Base-by-base conservation (phyloP, 2,888 invertebrate genomes). In the Dastarcus helophoroides region DNA sequence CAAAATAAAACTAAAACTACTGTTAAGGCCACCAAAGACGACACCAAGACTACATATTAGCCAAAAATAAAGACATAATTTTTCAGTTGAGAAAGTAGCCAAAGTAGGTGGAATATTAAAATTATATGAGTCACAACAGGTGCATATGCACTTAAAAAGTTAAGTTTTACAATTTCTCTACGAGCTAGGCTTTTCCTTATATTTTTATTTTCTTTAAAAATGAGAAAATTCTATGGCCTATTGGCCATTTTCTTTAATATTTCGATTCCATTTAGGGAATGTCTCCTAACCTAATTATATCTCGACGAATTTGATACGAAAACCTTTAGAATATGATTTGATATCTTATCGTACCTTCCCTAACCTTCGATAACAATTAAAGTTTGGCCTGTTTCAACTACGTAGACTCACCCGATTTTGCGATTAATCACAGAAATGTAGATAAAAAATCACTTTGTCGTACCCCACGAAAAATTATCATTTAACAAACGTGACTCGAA, bases 211-310 rank as follows among this genome's bases (percentile, higher is more conserved):
- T n/a, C n/a, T n/a, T n/a, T n/a, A n/a, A n/a, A n/a, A n/a, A n/a
- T n/a, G n/a, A n/a, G n/a, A n/a, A n/a, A n/a, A n/a, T n/a, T n/a
- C n/a, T n/a, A n/a, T n/a, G n/a, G n/a, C n/a, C n/a, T n/a, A n/a
- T n/a, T n/a, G n/a, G n/a, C n/a, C n/a, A n/a, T n/a, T n/a, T n/a
- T n/a, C n/a, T n/a, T n/a, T n/a, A n/a, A n/a, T n/a, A n/a, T n/a
- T n/a, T n/a, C n/a, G n/a, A n/a, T n/a, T 23, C 10, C 23, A 5
- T 23, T 9, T 23, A 33, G 34, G 44, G 45, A 50, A 53, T 50
- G 49, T 51, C 53, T 48, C 50, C 51, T 56, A 56, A 57, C 57
- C 57, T 56, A 59, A 58, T 55, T 57, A 56, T 56, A 56, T 41
- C 40, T 31, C 34, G 32, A 37, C 37, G n/a, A n/a, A n/a, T n/a